phyloP scores from a whole-genome alignment of 2,888 invertebrate genomes.

The Eupithecia subfuscata region DNA sequence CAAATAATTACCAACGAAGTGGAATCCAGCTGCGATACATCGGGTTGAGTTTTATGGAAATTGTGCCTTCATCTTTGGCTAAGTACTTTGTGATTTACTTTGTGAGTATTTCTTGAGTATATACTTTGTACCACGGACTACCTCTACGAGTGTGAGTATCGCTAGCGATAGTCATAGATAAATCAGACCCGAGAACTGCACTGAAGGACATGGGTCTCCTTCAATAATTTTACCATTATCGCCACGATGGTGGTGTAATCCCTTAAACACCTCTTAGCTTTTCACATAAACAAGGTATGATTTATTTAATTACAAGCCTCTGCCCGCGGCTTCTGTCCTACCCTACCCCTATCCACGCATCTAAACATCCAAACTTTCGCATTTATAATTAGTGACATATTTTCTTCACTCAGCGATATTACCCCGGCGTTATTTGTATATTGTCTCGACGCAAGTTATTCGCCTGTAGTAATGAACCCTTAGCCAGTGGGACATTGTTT shows the following conservation, averaged over 20 bases:
- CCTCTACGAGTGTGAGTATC: neutral
- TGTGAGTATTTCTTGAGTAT: neutral
- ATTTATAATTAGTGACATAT: neutral
- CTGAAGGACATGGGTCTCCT: too few relatives aligned
- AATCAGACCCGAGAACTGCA: neutral
- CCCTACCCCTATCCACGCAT: too few relatives aligned
- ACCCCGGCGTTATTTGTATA: neutral
- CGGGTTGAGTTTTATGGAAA: constrained; percentile 3
- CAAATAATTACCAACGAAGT: constrained; percentile 5
- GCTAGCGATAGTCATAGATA: neutral
- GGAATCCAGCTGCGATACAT: constrained; percentile 4
- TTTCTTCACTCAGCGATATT: neutral
- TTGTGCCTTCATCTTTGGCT: neutral
- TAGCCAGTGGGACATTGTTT: constrained; percentile 20
- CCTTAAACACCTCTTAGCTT: neutral
- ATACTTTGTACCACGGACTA: neutral
- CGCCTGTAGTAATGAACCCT: neutral
- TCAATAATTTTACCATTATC: neutral
- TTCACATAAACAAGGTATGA: neutral
- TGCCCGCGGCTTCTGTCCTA: too few relatives aligned
- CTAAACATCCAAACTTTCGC: too few relatives aligned
- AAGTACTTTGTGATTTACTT: constrained; percentile 3
- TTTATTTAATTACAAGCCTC: too few relatives aligned
- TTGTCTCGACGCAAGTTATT: neutral
- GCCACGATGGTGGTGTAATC: neutral